Evolutionary conservation across 2,797 vertebrate species (phyloP).

Genomic region (Pseudochaenichthys georgianus): DNA sequence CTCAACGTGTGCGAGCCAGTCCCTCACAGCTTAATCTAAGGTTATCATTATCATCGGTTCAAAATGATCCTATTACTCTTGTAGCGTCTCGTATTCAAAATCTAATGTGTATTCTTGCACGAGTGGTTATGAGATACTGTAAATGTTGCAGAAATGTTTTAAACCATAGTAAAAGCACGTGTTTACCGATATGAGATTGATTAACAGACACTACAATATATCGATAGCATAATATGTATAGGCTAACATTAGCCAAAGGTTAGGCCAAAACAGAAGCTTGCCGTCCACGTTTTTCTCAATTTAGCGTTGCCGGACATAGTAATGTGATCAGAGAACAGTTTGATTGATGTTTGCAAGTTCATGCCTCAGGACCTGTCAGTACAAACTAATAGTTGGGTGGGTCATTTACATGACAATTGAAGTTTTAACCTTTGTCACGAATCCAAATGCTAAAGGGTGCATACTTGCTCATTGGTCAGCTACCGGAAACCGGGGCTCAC

Average conservation of each 20-base stretch:
- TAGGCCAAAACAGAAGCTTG: conserved; percentile 23
- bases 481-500: conserved; percentile 76
- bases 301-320: conserved; percentile 15
- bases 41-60: not conserved
- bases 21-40: conserved; percentile 56
- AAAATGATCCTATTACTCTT: not conserved
- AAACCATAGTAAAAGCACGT: conserved; percentile 67
- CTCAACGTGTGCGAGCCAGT: conserved; percentile 71
- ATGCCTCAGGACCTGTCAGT: not conserved
- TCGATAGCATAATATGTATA: not conserved
- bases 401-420: not conserved
- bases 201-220: conserved; percentile 27
- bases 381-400: conserved; percentile 4
- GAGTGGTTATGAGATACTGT: not conserved
- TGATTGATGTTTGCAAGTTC: conserved; percentile 7
- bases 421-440: conserved; percentile 24
- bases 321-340: conserved; percentile 7
- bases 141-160: conserved; percentile 12
- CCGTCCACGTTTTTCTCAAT: conserved; percentile 40
- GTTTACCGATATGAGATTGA: conserved; percentile 53
- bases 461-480: conserved; percentile 70
- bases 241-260: conserved; percentile 9
- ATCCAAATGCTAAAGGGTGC: conserved; percentile 47
- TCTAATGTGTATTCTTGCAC: too few relatives aligned
- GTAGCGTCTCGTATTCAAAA: not conserved